Evolutionary conservation across 30 jellyfish, hydroid and myxozoan species (phyloP).

Genomic region (Aurelia aurita): DNA sequence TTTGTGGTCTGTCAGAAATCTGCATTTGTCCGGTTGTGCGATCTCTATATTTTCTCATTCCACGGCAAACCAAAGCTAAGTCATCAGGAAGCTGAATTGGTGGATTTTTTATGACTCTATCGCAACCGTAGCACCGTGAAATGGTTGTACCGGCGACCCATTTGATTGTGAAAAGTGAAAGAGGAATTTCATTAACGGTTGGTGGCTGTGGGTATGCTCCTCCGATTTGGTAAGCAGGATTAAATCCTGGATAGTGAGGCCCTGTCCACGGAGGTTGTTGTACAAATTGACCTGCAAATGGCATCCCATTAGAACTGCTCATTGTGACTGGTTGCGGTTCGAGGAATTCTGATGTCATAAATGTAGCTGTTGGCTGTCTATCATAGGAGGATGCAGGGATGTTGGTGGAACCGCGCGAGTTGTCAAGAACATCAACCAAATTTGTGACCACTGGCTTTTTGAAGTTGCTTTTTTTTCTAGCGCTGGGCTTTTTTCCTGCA

Average conservation of each 20-base stretch:
- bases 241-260: not conserved
- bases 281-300: not conserved
- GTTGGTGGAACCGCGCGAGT: not conserved
- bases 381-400: not conserved
- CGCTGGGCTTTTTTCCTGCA: not conserved
- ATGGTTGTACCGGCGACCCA: not conserved
- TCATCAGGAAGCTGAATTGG: not conserved
- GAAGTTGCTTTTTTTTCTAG: not conserved
- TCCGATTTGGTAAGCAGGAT: not conserved
- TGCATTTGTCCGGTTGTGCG: constrained; percentile 2
- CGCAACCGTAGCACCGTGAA: not conserved
- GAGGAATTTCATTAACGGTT: not conserved
- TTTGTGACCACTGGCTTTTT: not conserved
- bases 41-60: not conserved
- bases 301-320: not conserved
- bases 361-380: not conserved
- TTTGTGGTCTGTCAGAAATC: not conserved
- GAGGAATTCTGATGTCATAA: too few species aligned
- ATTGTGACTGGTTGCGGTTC: not conserved
- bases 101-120: not conserved
- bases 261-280: not conserved
- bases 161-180: not conserved
- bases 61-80: not conserved
- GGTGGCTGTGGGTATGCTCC: not conserved
- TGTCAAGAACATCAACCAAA: not conserved